Evolutionary conservation across 2,888 invertebrate species (phyloP), one percentile per base, ranked within the genome.

Genomic region (Neria commutata): DNA sequence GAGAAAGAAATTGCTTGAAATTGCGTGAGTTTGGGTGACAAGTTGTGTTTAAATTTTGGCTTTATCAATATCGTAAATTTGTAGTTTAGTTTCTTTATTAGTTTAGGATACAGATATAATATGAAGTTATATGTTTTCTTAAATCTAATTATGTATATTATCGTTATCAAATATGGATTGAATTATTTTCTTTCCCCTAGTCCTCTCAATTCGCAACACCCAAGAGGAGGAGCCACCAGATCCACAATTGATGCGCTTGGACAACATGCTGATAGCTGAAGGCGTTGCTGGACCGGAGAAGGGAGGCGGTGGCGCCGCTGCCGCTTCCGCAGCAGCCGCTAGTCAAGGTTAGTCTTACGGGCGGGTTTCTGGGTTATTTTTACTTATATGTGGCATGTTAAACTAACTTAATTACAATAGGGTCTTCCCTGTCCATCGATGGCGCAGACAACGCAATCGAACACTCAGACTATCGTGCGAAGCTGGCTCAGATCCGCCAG

Each of bases 221-320:
- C 96, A 97, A 85, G 98, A 98, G 84, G 97, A 98, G 80, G 97
- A 98, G 80, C 96, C 97, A 2, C 96, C 96, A 80, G 98, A 98
- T 84, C 97, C 98, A 6, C 98, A 98, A 82, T 84, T 99, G 74
- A 98, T 99, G 97, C 88, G 99, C 66, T 83, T 99, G 81, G 98
- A 99, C 85, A 99, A 99, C 85, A 99, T 99, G 99, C 84, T 98
- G 79, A 93, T 94, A 67, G 98, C 99, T 0, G 99, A 99, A 83
- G 98, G 99, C 25, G 96, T 97, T 3, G 95, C 96, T 1, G 96
- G 96, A 0, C 96, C 96, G 0, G 96, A 96, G 79, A 95, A 95
- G 79, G 94, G 94, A 1, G 94, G 94, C 14, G 88, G 91, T 0
- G 92, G 92, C 0, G 91, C 91, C 5, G 93, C 92, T 3, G 94